Percentiles rank a stretch among this genome's conserved stretches.
These are phyloP conservation scores for Calidris pugnax DNA, from an alignment of 2,113 vertebrate genomes.

Conservation along the genomic window DNA sequence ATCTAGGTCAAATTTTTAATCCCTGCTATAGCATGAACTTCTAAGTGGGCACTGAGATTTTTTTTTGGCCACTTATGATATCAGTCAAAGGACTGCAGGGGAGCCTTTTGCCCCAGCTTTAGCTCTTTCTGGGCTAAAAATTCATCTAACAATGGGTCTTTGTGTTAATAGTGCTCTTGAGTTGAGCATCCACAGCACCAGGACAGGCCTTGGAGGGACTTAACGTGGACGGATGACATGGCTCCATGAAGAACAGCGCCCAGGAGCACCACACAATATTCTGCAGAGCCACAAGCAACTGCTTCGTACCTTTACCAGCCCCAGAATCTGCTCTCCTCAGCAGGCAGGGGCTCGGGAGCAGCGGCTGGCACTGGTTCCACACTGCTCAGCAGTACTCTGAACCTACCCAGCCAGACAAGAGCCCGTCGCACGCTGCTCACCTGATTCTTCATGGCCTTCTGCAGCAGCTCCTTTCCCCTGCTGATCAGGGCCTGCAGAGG, in stretches of 20 bases:
- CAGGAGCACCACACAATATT: neutral
- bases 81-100: neutral
- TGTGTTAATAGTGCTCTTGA: neutral
- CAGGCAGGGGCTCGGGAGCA: neutral
- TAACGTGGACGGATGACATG: fast-evolving
- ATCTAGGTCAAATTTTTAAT: neutral
- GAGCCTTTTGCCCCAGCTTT: neutral
- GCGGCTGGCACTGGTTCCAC: neutral
- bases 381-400: neutral
- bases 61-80: neutral
- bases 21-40: neutral
- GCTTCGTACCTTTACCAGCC: neutral
- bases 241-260: neutral
- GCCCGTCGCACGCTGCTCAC: slow-evolving; percentile 62
- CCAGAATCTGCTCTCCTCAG: neutral
- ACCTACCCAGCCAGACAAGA: neutral
- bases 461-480: slow-evolving; percentile 84
- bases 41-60: neutral
- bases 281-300: neutral
- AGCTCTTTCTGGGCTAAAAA: neutral
- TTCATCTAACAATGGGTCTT: neutral
- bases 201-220: neutral
- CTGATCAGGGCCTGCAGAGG: slow-evolving; percentile 78
- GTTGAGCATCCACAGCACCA: neutral
- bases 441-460: slow-evolving; percentile 86